Evolutionary conservation across 2,797 vertebrate species (phyloP), one percentile per base, ranked within the genome.

Genomic region (Gambusia yucatana): DNA sequence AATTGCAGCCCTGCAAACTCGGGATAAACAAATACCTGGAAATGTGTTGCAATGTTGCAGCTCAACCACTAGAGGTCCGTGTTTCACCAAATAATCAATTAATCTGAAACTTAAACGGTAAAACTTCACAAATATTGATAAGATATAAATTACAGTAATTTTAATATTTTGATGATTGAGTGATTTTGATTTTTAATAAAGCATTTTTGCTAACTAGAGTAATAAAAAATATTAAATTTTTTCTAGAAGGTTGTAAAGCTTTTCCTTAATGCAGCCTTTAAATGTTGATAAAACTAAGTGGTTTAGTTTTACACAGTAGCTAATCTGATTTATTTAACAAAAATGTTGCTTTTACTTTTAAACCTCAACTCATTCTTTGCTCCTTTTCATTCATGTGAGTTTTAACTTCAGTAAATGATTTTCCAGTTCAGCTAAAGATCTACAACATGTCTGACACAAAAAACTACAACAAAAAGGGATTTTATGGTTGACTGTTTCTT

Each of bases 51-150:
- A 85, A 33, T 61, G 1, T 46, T 11, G 0, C 5, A 1, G 14
- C 0, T 20, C 9, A 0, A 1, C 79, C 90, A 74, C 81, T 30
- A 78, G 88, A 82, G 33, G 72, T n/a, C 83, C 77, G 76, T 22
- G 59, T 82, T 39, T 3, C 47, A 36, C 72, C 10, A 59, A 17
- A 28, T 25, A 36, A 77, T 10, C 36, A 11, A 36, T 6, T 1
- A 43, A 16, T n/a, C 39, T 25, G 61, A 39, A 67, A 39, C 36
- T 2, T 63, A 36, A 41, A 41, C 36, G 0, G 8, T 5, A 11
- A 41, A 25, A 67, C 0, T 10, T 41, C 25, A 10, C 2, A 41
- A 67, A n/a, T 13, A 67, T 41, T 41, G 36, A 2, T 67, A 43
- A 43, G 39, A 41, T 9, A 33, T 13, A 13, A 33, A 33, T 61